Conservation (phyloP, 2,888 invertebrate species). For the Heliconius sara region DNA sequence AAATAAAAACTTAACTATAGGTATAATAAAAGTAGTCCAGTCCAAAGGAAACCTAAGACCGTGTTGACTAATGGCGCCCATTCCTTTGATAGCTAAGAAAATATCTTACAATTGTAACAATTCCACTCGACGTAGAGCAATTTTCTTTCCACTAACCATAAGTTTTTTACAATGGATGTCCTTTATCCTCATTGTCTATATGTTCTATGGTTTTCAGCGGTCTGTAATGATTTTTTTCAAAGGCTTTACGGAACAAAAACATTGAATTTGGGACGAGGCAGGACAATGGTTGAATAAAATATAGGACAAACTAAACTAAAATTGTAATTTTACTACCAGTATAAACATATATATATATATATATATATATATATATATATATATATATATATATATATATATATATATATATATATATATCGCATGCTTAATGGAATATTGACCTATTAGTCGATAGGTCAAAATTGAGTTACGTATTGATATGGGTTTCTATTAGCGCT, state of each 20-base stretch:
- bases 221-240: conserved; percentile 26
- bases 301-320: conserved; percentile 1
- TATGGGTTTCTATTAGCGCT: too few relatives aligned
- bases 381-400: too few relatives aligned
- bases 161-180: conserved; percentile 39
- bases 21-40: not conserved
- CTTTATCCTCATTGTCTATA: conserved; percentile 36
- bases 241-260: conserved; percentile 15
- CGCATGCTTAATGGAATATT: too few relatives aligned
- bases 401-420: too few relatives aligned
- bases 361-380: too few relatives aligned
- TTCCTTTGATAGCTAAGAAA: conserved; percentile 27
- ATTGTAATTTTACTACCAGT: not conserved
- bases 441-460: too few relatives aligned
- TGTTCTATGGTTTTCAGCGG: conserved; percentile 2
- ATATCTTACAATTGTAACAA: conserved; percentile 37
- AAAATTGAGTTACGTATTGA: too few relatives aligned
- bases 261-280: conserved; percentile 21
- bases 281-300: not conserved
- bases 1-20: not conserved
- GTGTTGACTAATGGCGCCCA: conserved; percentile 15
- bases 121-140: conserved; percentile 29
- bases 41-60: conserved; percentile 26
- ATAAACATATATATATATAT: not conserved
- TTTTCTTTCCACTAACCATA: conserved; percentile 24